phyloP scores from a whole-genome alignment of 2,888 invertebrate species.

The Luperina testacea region DNA sequence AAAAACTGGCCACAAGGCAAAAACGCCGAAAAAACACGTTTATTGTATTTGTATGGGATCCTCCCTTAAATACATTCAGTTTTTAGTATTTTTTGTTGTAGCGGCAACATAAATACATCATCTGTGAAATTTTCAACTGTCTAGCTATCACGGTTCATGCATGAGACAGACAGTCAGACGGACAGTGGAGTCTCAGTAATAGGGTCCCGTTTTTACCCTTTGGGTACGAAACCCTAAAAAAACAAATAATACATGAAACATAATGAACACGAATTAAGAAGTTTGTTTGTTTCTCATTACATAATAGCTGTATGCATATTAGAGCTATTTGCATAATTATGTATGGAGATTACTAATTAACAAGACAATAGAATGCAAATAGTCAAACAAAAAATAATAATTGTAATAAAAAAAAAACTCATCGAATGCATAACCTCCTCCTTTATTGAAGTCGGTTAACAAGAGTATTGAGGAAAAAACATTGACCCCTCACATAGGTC shows the following conservation, averaged over 20 bases:
- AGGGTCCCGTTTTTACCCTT: no score
- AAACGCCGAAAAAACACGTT: no score
- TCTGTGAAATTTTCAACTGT: no score
- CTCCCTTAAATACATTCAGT: no score
- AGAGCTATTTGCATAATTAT: not conserved
- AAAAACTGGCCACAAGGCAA: no score
- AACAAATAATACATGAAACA: not conserved
- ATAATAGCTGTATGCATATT: not conserved
- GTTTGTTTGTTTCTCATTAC: slow-evolving; percentile 23
- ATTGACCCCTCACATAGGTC: slow-evolving; percentile 32
- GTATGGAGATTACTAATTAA: not conserved
- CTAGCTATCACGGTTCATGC: no score
- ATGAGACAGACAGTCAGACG: no score
- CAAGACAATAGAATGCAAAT: not conserved
- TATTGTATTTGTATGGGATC: no score
- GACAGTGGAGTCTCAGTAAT: no score
- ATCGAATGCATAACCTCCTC: not conserved
- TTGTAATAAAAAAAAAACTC: not conserved
- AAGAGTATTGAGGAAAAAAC: not conserved
- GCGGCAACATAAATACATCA: no score
- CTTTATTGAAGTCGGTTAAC: not conserved
- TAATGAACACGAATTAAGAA: not conserved
- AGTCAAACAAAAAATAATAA: not conserved
- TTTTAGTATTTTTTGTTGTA: no score
- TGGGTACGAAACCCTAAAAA: not conserved